These are phyloP conservation scores for Dicyrtomina minuta DNA, from an alignment of 2,888 invertebrate genomes.

Conservation along the genomic window DNA sequence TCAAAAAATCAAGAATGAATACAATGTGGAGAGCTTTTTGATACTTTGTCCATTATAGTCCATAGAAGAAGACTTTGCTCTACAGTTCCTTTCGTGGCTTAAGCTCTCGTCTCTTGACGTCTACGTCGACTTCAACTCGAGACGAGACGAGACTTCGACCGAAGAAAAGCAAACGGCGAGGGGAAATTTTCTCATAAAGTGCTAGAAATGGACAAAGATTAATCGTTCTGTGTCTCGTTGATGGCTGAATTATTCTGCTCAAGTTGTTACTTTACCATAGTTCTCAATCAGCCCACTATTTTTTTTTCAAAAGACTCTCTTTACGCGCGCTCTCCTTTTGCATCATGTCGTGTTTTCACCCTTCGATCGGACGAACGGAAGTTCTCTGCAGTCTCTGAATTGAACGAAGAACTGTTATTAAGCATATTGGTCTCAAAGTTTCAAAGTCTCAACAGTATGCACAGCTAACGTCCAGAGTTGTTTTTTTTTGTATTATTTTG, in stretches of 20 bases:
- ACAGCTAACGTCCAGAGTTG: no score
- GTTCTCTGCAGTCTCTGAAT: no score
- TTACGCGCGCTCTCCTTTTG: neutral
- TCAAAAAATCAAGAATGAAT: slow-evolving; percentile 30
- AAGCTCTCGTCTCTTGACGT: neutral
- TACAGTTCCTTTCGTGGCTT: no score
- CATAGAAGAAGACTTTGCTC: no score
- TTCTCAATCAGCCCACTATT: slow-evolving; percentile 36
- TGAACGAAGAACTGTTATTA: no score
- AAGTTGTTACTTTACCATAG: slow-evolving; percentile 50
- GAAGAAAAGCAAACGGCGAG: slow-evolving; percentile 19
- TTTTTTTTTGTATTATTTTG: no score
- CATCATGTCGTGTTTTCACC: slow-evolving; percentile 1
- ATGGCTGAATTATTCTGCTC: slow-evolving; percentile 54
- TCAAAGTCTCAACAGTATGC: no score
- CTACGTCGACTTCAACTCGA: neutral
- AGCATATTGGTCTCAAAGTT: no score
- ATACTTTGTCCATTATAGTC: no score
- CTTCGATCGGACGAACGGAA: no score
- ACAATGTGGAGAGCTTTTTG: slow-evolving; percentile 21
- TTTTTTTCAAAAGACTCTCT: neutral
- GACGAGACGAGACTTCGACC: slow-evolving; percentile 11
- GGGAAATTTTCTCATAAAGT: slow-evolving; percentile 52
- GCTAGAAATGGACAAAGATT: slow-evolving; percentile 54
- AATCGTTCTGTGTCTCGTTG: slow-evolving; percentile 54